Evolutionary conservation across 2,113 vertebrate genomes (phyloP).

Genomic region (Paratilapia polleni): DNA sequence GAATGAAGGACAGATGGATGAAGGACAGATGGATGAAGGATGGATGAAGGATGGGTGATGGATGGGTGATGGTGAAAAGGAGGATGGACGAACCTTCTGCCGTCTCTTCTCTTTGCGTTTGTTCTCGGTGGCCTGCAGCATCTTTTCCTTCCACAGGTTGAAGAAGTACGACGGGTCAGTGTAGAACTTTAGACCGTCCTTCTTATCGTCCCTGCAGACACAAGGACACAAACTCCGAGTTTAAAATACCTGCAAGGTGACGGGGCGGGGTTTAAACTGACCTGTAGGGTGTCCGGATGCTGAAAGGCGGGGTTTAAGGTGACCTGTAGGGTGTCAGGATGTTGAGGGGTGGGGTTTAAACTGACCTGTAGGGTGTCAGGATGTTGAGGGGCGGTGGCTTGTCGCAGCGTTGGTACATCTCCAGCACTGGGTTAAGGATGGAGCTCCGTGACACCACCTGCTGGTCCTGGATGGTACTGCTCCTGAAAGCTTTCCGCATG

Average conservation of each 20-base stretch:
- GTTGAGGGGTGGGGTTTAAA: conserved; percentile 78
- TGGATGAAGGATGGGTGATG: not conserved
- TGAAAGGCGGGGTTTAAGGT: too few species aligned
- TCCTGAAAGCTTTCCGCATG: conserved; percentile 91
- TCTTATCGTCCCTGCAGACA: conserved; percentile 85
- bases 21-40: not conserved
- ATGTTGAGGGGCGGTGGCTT: conserved; percentile 90
- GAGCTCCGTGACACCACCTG: conserved; percentile 89
- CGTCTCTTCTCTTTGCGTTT: conserved; percentile 90
- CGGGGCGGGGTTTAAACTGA: conserved; percentile 70
- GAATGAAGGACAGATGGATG: not conserved
- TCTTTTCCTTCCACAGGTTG: conserved; percentile 90
- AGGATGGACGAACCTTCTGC: conserved; percentile 81
- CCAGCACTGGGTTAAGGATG: conserved; percentile 88
- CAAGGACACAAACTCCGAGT: not conserved
- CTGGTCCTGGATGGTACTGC: conserved; percentile 89
- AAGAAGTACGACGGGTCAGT: conserved; percentile 91
- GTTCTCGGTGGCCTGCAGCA: conserved; percentile 89
- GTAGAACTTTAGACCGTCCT: conserved; percentile 89
- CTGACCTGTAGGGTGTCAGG: conserved; percentile 86
- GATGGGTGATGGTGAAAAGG: not conserved
- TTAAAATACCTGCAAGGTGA: not conserved
- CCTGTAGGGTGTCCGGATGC: conserved; percentile 88
- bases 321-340: conserved; percentile 88
- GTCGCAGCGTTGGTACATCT: conserved; percentile 88